Evolutionary conservation across 2,888 invertebrate genomes (phyloP).

Genomic region (Salpingus planirostris): DNA sequence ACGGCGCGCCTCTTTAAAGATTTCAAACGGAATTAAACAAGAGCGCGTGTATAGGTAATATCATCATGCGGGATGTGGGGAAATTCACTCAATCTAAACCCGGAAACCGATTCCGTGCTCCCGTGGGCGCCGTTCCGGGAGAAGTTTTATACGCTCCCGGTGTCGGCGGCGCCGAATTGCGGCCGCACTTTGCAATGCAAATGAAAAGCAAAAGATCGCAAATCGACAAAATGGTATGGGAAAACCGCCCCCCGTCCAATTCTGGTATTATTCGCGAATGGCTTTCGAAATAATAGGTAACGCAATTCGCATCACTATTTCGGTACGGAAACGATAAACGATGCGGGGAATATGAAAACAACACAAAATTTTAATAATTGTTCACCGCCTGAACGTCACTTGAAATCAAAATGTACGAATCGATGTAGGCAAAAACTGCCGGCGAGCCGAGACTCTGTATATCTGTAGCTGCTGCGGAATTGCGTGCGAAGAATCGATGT

Average conservation of each 20-base stretch:
- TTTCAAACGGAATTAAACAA: constrained; percentile 40
- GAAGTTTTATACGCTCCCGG: constrained; percentile 38
- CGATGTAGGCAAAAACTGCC: too few relatives aligned
- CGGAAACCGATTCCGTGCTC: constrained; percentile 41
- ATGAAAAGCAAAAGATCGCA: constrained; percentile 43
- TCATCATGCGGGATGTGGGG: constrained; percentile 36
- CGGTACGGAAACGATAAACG: too few relatives aligned
- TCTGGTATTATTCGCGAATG: constrained; percentile 37
- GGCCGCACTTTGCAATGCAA: constrained; percentile 42
- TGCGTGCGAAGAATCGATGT: constrained; percentile 37
- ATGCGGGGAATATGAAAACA: too few relatives aligned
- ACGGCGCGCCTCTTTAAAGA: constrained; percentile 32
- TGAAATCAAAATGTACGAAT: too few relatives aligned
- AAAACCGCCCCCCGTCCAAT: constrained; percentile 36
- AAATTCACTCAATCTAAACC: constrained; percentile 44
- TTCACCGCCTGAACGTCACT: too few relatives aligned
- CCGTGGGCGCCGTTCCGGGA: constrained; percentile 38
- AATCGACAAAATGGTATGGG: constrained; percentile 41
- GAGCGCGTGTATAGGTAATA: constrained; percentile 38
- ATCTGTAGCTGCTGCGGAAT: too few relatives aligned
- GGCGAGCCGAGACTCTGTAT: too few relatives aligned
- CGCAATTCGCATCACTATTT: too few relatives aligned
- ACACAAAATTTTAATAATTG: too few relatives aligned
- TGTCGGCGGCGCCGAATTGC: constrained; percentile 37
- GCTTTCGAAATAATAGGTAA: constrained; percentile 35